Base-by-base conservation (phyloP, 2,888 invertebrate genomes). In the Melieria omissa region DNA sequence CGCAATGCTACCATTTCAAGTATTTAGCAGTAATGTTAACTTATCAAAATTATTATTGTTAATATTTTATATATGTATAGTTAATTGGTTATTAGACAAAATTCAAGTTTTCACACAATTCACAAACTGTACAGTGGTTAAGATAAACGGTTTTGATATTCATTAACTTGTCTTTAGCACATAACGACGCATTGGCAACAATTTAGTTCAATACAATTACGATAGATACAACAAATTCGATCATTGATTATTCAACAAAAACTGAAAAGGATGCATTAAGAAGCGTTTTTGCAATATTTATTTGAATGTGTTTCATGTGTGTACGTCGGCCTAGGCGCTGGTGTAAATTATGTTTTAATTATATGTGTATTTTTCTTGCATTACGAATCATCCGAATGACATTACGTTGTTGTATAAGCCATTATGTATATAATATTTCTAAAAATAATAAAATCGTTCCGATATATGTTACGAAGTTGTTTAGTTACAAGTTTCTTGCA, bases 251-350 rank as follows among this genome's bases (percentile, higher is more conserved):
- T 47, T 42, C 44, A 63, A 68, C 61, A 71, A 65, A 55, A 75
- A 75, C 72, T 66, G 14, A 75, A 75, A 75, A 74, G 72, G 75
- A 75, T 75, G 75, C 75, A 75, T 70, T 73, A 75, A 75, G 68
- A 75, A 75, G 75, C 75, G 54, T 58, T 66, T 64, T 65, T 52
- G 58, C 45, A 66, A 55, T 64, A 67, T 16, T 71, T 71, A 55
- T 68, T 71, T 57, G 5, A 57, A 16, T 12, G 7, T 12, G 14
- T 57, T 57, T 2, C 9, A 29, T 57, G 57, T 57, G 14, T 58
- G 41, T 58, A 41, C 42, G 42, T 58, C 41, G 12, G 10, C 58
- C 16, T 58, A 29, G 29, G 29, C 29, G 29, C 29, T 1, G 29
- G 29, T 29, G 29, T 29, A 29, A 29, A 29, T 29, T 29, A 29